These are phyloP conservation scores for Caenorhabditis angaria DNA, from an alignment of 2,888 invertebrate genomes.

Conservation along the genomic window DNA sequence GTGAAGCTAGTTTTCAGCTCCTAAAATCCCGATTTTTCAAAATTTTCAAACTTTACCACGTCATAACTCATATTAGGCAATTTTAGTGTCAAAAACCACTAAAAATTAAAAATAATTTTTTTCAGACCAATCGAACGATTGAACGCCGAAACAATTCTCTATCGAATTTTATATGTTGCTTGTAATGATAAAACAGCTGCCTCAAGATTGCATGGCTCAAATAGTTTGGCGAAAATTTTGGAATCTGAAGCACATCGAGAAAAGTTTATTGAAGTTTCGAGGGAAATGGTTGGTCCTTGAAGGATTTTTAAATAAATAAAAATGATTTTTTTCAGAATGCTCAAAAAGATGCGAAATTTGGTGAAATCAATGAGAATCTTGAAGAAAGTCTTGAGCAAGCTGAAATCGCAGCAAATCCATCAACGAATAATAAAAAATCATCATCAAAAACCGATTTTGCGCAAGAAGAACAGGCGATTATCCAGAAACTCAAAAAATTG, in stretches of 20 bases:
- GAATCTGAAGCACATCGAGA: slow-evolving; percentile 10
- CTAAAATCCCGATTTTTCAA: too few species aligned
- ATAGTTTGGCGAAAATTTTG: slow-evolving; percentile 26
- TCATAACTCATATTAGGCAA: too few species aligned
- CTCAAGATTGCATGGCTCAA: slow-evolving; percentile 20
- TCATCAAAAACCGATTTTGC: slow-evolving; percentile 17
- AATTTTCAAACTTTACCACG: too few species aligned
- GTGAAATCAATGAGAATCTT: slow-evolving; percentile 13
- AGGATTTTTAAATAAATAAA: neutral
- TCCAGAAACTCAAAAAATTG: slow-evolving; percentile 17
- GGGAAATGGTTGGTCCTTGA: neutral
- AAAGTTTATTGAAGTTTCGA: slow-evolving; percentile 18
- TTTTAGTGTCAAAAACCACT: neutral
- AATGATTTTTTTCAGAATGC: slow-evolving; percentile 8
- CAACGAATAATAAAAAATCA: neutral
- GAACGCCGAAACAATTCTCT: slow-evolving; percentile 5
- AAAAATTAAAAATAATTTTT: slow-evolving; percentile 6
- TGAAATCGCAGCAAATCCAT: neutral
- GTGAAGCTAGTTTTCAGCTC: too few species aligned
- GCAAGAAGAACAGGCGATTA: slow-evolving; percentile 17
- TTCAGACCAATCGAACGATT: slow-evolving; percentile 1
- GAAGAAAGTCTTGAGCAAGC: slow-evolving; percentile 9
- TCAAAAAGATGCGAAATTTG: slow-evolving; percentile 17
- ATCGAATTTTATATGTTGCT: slow-evolving; percentile 27
- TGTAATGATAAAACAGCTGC: slow-evolving; percentile 26